Evolutionary conservation across 2,888 invertebrate species (phyloP), one percentile per base, ranked within the genome.

Genomic region (Cybosia mesomella): DNA sequence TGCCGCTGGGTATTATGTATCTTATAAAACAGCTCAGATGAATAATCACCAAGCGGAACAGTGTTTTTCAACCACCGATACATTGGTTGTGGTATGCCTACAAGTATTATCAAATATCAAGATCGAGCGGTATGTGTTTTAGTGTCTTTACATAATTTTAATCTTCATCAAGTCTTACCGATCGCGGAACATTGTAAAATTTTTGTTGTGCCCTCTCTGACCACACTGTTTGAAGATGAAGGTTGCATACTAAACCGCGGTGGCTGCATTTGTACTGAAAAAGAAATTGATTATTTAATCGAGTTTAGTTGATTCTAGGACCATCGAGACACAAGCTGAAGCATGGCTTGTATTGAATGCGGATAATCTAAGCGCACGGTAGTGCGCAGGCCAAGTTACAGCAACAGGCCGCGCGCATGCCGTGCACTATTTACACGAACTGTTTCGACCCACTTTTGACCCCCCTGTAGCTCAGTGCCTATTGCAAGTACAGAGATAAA

Each of bases 41-140:
- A 97, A 87, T 97, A 97, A 87, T 98, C 98, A 72, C 96, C 96
- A 75, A 98, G 95, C 65, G 97, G 97, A 70, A 95, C 89, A 57
- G 98, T 98, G 91, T 99, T 97, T 93, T 98, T 98, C 76, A 98
- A 95, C 99, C 99, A 99, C 87, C 97, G 96, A 94, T 98, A 99
- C 92, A 97, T 97, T 53, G 98, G 98, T 85, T 97, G 97, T n/a
- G 99, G 99, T 90, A 97, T 97, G 82, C 98, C 98, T 98, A 95
- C 8, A 95, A 95, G 67, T 64, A 22, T 57, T 64, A 28, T 34
- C 10, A 24, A 61, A 67, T 60, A 15, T 64, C 71, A 54, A 22
- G 28, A 36, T 49, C 4, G 15, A 58, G 11, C 28, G 7, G 13
- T 24, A 32, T 18, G n/a, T 55, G 43, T 11, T 55, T 28, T 39